Conservation (phyloP, 2,113 vertebrate genomes). For the Merops nubicus region DNA sequence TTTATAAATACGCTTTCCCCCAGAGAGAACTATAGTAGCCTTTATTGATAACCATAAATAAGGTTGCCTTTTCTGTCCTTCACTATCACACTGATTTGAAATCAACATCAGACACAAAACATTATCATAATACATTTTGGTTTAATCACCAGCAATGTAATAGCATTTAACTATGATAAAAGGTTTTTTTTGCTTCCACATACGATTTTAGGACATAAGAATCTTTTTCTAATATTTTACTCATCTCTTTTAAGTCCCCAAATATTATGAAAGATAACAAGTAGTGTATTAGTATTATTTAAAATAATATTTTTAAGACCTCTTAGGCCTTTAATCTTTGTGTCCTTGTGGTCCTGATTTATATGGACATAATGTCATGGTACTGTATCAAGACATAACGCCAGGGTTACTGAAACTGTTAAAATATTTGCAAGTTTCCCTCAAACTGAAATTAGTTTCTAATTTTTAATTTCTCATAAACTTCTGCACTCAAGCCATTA, state of each 20-base stretch:
- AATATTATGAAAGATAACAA: not conserved
- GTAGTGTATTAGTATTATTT: not conserved
- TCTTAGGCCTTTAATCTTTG: not conserved
- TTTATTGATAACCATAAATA: not conserved
- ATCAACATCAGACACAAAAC: not conserved
- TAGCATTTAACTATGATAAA: not conserved
- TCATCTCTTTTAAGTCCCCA: not conserved
- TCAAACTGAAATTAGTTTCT: not conserved
- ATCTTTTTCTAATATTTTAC: not conserved
- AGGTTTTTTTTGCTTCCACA: not conserved
- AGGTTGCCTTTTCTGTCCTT: not conserved
- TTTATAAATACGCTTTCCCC: not conserved
- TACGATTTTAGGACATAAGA: not conserved
- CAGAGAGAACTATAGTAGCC: fast-evolving
- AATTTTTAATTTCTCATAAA: not conserved
- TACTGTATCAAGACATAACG: not conserved
- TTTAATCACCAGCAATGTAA: not conserved
- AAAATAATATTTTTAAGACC: not conserved
- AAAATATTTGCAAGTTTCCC: not conserved
- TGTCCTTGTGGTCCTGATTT: not conserved
- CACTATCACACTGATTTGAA: not conserved
- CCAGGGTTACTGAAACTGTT: not conserved
- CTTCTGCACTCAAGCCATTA: not conserved
- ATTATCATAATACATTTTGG: not conserved
- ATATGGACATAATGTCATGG: fast-evolving